Conservation (phyloP, 2,113 vertebrate species). For the Pimephales promelas region DNA sequence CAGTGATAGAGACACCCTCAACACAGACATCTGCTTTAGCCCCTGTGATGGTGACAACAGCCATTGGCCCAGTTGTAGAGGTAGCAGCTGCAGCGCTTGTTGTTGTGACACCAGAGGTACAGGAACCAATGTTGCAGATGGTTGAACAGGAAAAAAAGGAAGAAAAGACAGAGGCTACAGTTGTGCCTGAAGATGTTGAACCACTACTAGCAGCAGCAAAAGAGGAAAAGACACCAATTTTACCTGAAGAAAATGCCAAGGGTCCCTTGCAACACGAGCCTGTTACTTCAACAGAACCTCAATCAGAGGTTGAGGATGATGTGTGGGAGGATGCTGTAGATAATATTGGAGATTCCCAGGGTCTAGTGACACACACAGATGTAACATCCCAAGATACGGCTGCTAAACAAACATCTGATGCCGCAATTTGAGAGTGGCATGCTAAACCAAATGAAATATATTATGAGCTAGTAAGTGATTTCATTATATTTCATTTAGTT, state of each 20-base stretch:
- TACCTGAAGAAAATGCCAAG: background rate
- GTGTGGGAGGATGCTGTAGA: slow-evolving; percentile 74
- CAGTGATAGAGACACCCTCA: background rate
- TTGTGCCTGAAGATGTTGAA: slow-evolving; percentile 17
- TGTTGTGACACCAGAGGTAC: background rate
- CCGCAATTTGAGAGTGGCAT: background rate
- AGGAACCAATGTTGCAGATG: background rate
- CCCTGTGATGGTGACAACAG: background rate
- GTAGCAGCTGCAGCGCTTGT: background rate
- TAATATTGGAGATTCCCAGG: slow-evolving; percentile 40
- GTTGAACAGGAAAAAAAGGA: background rate
- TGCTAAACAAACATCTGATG: slow-evolving; percentile 16
- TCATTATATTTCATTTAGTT: background rate
- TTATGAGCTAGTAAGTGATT: slow-evolving; percentile 23
- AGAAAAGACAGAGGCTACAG: background rate
- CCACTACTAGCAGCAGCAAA: background rate
- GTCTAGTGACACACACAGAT: slow-evolving; percentile 13
- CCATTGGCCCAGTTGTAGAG: background rate
- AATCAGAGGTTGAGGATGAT: slow-evolving; percentile 60
- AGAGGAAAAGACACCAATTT: slow-evolving; percentile 26
- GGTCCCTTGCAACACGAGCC: background rate
- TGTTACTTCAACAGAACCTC: slow-evolving; percentile 13
- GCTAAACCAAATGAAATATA: background rate
- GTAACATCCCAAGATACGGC: background rate
- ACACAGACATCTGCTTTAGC: background rate